Evolutionary conservation across 2,888 invertebrate species (phyloP), one percentile per base, ranked within the genome.

Genomic region (Philhelius pedissequus): DNA sequence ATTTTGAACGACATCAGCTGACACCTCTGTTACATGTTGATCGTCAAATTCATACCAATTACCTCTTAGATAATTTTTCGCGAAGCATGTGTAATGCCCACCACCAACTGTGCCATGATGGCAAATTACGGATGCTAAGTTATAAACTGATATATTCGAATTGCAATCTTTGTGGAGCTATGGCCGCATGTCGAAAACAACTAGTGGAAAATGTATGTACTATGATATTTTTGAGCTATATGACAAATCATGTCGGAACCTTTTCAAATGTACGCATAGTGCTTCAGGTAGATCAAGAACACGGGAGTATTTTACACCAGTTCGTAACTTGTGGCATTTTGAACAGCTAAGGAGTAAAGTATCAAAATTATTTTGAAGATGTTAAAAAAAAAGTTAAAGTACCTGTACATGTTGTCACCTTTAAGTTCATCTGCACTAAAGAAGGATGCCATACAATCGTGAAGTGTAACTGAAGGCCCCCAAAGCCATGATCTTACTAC

Each of bases 371-470:
- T 20, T 58, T 11, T 15, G 27, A 43, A 15, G 9, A n/a, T 8
- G 8, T 2, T 22, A 48, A n/a, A 18, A 0, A 3, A 20, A n/a
- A 62, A n/a, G n/a, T n/a, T 15, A 15, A 58, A 18, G 2, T 87
- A 96, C 94, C 96, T 98, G 92, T 99, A 99, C 98, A 99, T 99
- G 90, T 99, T 99, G 90, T 99, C 99, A 50, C 98, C 98, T 91
- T 98, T 98, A 11, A 99, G 94, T 91, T 99, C 99, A 91, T 99
- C 99, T 0, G 98, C 98, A 88, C 98, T 98, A 92, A 99, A 99
- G 92, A 99, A 99, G 0, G 98, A 98, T 0, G 98, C 96, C 79
- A 99, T 94, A 89, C 99, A 99, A 91, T 99, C 98, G 89, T 98
- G 97, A 20, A 99, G 93, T 15, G 96, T 96, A 0, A 99, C 96